These are phyloP conservation scores for Chiloscyllium punctatum DNA, from an alignment of 2,797 vertebrate genomes.

Conservation along the genomic window DNA sequence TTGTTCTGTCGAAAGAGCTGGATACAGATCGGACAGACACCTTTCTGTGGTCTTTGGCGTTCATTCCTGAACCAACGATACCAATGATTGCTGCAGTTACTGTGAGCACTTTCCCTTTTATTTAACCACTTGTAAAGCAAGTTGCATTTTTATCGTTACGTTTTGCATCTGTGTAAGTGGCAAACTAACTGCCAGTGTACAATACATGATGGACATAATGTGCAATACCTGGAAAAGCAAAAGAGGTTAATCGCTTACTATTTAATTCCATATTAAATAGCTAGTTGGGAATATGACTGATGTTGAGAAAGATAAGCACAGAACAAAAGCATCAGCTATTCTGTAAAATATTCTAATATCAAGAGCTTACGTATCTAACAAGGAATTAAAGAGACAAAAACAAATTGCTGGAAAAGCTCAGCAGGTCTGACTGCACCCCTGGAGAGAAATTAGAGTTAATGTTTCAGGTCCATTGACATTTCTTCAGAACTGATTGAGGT, in stretches of 20 bases:
- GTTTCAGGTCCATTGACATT: too few relatives aligned
- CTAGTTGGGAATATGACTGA: background rate
- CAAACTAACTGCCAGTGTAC: background rate
- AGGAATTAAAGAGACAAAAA: background rate
- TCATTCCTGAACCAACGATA: constrained; percentile 62
- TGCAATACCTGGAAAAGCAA: background rate
- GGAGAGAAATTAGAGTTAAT: too few relatives aligned
- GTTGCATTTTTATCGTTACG: background rate
- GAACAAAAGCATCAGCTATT: background rate
- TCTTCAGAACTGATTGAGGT: too few relatives aligned
- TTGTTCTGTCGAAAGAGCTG: constrained; percentile 59
- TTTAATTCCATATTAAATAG: background rate
- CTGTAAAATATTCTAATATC: background rate
- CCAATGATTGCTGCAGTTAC: constrained; percentile 63
- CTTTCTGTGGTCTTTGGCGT: constrained; percentile 66
- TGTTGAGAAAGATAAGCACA: background rate
- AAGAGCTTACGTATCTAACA: background rate
- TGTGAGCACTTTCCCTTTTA: constrained; percentile 52
- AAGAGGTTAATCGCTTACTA: background rate
- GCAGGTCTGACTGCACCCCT: too few relatives aligned
- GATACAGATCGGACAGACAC: constrained; percentile 59
- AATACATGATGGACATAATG: background rate
- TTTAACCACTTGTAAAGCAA: background rate
- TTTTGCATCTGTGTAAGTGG: background rate
- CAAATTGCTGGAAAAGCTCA: too few relatives aligned